phyloP scores from a whole-genome alignment of 2,888 invertebrate species.

The Sthenelais limicola region DNA sequence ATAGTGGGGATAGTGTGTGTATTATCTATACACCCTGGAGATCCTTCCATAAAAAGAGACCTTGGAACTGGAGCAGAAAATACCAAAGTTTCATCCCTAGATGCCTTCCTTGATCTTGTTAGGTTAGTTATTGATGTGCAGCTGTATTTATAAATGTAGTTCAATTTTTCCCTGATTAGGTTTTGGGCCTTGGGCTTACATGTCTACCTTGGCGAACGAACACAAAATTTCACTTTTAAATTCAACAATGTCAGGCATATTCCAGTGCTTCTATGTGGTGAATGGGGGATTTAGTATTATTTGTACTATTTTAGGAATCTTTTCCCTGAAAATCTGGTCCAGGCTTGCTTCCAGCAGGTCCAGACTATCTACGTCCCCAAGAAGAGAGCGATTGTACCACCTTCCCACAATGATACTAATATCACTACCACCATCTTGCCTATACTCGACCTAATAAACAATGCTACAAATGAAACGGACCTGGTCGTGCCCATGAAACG shows the following conservation, averaged over 20 bases:
- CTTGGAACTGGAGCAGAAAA: constrained; percentile 56
- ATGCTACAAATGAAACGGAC: constrained; percentile 45
- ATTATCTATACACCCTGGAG: constrained; percentile 78
- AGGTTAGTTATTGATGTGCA: no score
- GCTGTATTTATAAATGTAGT: no score
- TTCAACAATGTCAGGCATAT: no score
- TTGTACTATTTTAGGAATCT: constrained; percentile 77
- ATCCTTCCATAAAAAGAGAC: constrained; percentile 61
- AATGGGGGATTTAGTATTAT: no score
- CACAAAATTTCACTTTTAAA: no score
- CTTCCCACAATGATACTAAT: constrained; percentile 8
- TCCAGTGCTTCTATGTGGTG: no score
- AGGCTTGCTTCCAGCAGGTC: constrained; percentile 77
- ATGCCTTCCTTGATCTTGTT: constrained; percentile 77
- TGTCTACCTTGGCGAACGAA: no score
- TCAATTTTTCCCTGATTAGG: no score
- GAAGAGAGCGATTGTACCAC: constrained; percentile 22
- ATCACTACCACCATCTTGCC: constrained; percentile 14
- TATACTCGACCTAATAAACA: background rate
- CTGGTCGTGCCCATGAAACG: constrained; percentile 33
- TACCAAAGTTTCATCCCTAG: constrained; percentile 75
- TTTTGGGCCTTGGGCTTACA: no score
- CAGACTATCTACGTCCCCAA: constrained; percentile 74
- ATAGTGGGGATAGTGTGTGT: constrained; percentile 79
- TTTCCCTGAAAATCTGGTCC: constrained; percentile 78